These are phyloP conservation scores for Blomia tropicalis DNA, from an alignment of 2,888 invertebrate species.

Conservation along the genomic window DNA sequence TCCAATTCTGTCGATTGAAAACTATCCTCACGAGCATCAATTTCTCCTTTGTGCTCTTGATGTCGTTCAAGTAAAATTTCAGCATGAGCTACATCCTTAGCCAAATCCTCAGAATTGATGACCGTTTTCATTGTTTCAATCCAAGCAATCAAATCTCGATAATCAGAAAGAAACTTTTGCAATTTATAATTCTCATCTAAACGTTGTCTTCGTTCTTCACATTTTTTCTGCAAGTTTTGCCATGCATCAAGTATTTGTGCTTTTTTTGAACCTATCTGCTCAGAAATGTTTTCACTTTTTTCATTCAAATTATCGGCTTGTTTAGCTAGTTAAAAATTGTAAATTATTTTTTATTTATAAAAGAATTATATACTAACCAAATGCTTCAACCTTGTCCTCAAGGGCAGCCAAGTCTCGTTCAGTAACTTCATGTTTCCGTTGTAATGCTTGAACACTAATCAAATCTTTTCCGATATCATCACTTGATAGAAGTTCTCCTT, in stretches of 20 bases:
- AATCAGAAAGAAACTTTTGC: slow-evolving; percentile 93
- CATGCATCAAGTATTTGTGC: slow-evolving; percentile 83
- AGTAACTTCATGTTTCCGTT: slow-evolving; percentile 69
- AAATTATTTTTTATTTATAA: background rate
- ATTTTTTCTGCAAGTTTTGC: slow-evolving; percentile 75
- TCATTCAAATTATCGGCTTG: slow-evolving; percentile 82
- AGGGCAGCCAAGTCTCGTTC: slow-evolving; percentile 91
- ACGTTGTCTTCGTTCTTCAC: slow-evolving; percentile 63
- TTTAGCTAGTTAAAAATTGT: slow-evolving; percentile 36
- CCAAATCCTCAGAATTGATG: slow-evolving; percentile 91
- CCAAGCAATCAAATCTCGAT: slow-evolving; percentile 87
- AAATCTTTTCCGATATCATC: slow-evolving; percentile 94
- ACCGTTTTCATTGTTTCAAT: slow-evolving; percentile 92
- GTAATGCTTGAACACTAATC: slow-evolving; percentile 88
- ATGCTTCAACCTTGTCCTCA: slow-evolving; percentile 69
- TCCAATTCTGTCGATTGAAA: slow-evolving; percentile 72
- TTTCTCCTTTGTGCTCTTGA: slow-evolving; percentile 92
- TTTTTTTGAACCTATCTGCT: slow-evolving; percentile 74
- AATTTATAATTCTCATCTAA: slow-evolving; percentile 85
- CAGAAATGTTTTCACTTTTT: slow-evolving; percentile 81
- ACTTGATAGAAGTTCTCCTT: slow-evolving; percentile 86
- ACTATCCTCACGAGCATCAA: slow-evolving; percentile 92
- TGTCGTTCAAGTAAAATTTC: slow-evolving; percentile 91
- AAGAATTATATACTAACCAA: slow-evolving; percentile 46
- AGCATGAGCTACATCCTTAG: slow-evolving; percentile 96